Percentiles rank a stretch among this genome's conserved stretches.
phyloP scores from a whole-genome alignment of 2,888 invertebrate genomes.

The Myathropa florea region DNA sequence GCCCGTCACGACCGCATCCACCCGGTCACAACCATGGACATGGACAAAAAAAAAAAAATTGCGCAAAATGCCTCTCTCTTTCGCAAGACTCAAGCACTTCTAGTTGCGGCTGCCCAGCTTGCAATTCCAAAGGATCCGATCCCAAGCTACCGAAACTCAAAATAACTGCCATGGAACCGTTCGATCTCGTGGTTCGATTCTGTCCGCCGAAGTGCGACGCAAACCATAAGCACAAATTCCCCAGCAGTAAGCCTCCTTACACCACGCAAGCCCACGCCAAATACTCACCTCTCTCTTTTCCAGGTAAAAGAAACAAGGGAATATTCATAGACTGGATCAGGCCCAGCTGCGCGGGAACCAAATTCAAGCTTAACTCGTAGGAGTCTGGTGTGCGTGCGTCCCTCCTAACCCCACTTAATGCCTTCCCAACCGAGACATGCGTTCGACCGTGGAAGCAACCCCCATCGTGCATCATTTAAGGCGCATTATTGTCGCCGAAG shows the following conservation, averaged over 20 bases:
- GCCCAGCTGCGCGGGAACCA: constrained; percentile 32
- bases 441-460: background rate
- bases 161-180: constrained; percentile 74
- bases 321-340: constrained; percentile 58
- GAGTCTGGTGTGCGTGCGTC: background rate
- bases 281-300: background rate
- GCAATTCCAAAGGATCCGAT: background rate
- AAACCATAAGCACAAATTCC: constrained; percentile 75
- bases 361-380: constrained; percentile 16
- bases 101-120: background rate
- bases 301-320: constrained; percentile 41
- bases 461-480: background rate
- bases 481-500: constrained; percentile 28
- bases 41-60: constrained; percentile 64
- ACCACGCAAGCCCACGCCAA: background rate
- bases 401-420: background rate
- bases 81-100: constrained; percentile 47
- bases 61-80: constrained; percentile 70
- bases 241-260: constrained; percentile 25
- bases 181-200: constrained; percentile 76
- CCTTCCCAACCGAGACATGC: background rate
- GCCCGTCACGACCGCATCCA: background rate
- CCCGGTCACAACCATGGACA: too few relatives aligned
- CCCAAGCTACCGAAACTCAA: constrained; percentile 74
- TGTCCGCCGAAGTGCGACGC: constrained; percentile 74